Evolutionary conservation across 1,140 invertebrate genomes (phyloP).

Genomic region (Lycorma delicatula): DNA sequence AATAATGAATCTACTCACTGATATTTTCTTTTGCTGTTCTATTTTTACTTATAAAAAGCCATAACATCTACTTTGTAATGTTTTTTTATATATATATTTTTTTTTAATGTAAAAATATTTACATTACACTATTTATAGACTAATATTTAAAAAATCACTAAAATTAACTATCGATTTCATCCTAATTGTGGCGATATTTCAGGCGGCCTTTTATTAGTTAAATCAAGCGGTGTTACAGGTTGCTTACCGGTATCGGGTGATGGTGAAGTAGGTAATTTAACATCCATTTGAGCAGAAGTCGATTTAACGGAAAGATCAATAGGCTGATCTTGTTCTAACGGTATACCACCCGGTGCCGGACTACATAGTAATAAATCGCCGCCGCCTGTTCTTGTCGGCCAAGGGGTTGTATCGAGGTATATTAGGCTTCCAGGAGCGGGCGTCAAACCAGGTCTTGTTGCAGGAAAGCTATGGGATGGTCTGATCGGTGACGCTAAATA

Average conservation of each 20-base stretch:
- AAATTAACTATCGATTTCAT: too few relatives aligned
- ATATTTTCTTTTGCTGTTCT: too few relatives aligned
- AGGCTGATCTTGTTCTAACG: constrained; percentile 55
- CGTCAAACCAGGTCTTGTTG: constrained; percentile 40
- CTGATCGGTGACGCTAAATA: constrained; percentile 3
- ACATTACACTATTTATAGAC: too few relatives aligned
- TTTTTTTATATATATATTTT: too few relatives aligned
- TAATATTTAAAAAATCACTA: too few relatives aligned
- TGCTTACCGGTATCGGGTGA: constrained; percentile 17
- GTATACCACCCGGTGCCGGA: constrained; percentile 49
- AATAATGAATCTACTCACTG: too few relatives aligned
- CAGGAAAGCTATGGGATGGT: constrained; percentile 33
- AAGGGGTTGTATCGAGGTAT: constrained; percentile 24
- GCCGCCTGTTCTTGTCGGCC: constrained; percentile 47
- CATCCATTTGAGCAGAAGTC: constrained; percentile 1
- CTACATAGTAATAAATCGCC: constrained; percentile 50
- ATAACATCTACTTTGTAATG: too few relatives aligned
- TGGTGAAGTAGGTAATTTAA: constrained; percentile 9
- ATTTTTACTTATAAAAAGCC: too few relatives aligned
- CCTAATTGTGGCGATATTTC: constrained; percentile 1
- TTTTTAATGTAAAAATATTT: too few relatives aligned
- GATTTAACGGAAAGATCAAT: constrained; percentile 55
- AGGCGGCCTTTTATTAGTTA: constrained; percentile 21
- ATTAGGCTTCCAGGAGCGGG: constrained; percentile 32
- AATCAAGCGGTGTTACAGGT: constrained; percentile 21